A percentile compares a stretch with the other conserved stretches of the same genome.
These are phyloP conservation scores for Fulica atra DNA, from an alignment of 2,113 vertebrate species.

Conservation along the genomic window DNA sequence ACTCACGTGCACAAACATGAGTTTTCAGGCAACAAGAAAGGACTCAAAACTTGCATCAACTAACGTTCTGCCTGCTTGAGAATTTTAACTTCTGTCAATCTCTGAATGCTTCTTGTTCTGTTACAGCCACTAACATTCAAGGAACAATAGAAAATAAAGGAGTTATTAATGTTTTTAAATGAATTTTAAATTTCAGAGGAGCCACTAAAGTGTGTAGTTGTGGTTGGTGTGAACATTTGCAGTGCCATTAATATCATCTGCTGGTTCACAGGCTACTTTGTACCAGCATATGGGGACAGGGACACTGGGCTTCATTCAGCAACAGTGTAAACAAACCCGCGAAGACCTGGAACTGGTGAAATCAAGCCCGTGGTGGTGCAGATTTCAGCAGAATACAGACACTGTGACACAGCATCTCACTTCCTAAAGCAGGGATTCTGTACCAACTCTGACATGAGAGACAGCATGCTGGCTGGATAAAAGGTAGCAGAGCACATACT, in stretches of 20 bases:
- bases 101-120: background rate
- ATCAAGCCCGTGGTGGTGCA: background rate
- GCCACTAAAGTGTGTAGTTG: background rate
- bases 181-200: background rate
- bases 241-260: background rate
- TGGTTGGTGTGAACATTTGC: background rate
- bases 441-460: background rate
- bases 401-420: background rate
- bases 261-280: background rate
- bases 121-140: background rate
- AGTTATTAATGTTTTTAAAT: background rate
- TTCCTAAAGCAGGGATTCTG: background rate
- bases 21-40: background rate
- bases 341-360: background rate
- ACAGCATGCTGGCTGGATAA: fast-evolving
- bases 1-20: background rate
- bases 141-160: background rate
- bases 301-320: background rate
- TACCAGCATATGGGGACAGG: background rate
- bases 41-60: background rate
- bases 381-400: background rate
- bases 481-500: constrained; percentile 65
- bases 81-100: background rate
- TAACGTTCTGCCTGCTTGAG: background rate
- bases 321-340: background rate